phyloP scores from a whole-genome alignment of 2,113 vertebrate genomes.

The Rutilus rutilus region DNA sequence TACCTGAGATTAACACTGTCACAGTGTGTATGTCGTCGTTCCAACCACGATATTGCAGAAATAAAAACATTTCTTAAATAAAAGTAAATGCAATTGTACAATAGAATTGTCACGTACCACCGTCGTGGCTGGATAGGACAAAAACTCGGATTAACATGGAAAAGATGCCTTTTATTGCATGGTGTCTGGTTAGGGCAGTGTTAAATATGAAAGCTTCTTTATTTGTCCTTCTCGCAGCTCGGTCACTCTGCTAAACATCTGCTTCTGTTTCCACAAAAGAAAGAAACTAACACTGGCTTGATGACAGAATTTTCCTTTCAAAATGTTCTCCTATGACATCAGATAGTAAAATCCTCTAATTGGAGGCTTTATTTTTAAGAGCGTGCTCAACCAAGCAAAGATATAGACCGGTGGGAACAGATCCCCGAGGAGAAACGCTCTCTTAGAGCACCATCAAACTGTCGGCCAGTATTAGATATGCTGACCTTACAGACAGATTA shows the following conservation, averaged over 20 bases:
- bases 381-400: slow-evolving; percentile 45
- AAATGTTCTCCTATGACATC: slow-evolving; percentile 6
- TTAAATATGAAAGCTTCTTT: too few species aligned
- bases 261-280: not conserved
- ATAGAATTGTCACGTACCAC: too few species aligned
- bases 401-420: slow-evolving; percentile 43
- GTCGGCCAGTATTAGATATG: slow-evolving; percentile 54
- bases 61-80: too few species aligned
- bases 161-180: too few species aligned
- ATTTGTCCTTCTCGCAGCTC: not conserved
- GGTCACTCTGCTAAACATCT: not conserved
- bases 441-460: slow-evolving; percentile 52
- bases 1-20: too few species aligned
- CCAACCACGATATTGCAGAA: too few species aligned
- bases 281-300: not conserved
- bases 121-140: too few species aligned
- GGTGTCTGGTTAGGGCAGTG: too few species aligned
- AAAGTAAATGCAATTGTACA: too few species aligned
- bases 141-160: too few species aligned
- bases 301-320: slow-evolving; percentile 26
- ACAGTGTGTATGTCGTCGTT: too few species aligned
- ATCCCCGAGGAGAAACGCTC: slow-evolving; percentile 38
- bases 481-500: slow-evolving; percentile 50
- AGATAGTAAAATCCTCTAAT: slow-evolving; percentile 30
- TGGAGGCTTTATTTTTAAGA: slow-evolving; percentile 33